Percentiles rank a stretch among this genome's conserved stretches.
Evolutionary conservation across 1,140 invertebrate genomes (phyloP).

Genomic region (Platorchestia sp.): DNA sequence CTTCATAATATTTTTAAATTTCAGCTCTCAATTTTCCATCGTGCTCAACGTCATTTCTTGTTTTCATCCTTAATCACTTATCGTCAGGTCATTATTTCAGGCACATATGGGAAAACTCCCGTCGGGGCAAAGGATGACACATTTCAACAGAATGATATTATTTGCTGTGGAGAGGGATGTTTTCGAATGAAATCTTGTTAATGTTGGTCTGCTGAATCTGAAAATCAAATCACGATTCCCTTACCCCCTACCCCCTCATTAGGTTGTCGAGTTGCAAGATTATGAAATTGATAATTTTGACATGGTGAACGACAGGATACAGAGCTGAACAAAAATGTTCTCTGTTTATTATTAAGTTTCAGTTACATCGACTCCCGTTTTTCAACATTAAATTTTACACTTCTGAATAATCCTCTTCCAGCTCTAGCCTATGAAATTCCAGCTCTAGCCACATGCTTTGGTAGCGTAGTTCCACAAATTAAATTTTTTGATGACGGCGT

Average conservation of each 20-base stretch:
- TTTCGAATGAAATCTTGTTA: background rate
- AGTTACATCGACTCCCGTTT: background rate
- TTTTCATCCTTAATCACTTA: too few relatives aligned
- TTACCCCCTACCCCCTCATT: background rate
- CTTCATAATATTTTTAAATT: too few relatives aligned
- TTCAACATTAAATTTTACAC: background rate
- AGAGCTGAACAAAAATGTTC: background rate
- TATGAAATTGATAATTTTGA: background rate
- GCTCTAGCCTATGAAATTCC: background rate
- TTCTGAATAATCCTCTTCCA: background rate
- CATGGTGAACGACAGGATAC: background rate
- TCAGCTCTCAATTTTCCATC: too few relatives aligned
- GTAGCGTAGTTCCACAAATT: background rate
- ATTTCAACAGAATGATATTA: too few relatives aligned
- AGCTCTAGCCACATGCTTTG: background rate
- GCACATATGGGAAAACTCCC: too few relatives aligned
- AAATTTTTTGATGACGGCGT: constrained; percentile 12
- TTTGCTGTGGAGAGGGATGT: too few relatives aligned
- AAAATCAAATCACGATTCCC: background rate
- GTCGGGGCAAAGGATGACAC: too few relatives aligned
- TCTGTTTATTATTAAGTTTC: background rate
- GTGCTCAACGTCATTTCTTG: too few relatives aligned
- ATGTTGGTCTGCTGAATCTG: background rate
- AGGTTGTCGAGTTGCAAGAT: background rate
- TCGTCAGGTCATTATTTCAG: too few relatives aligned